phyloP scores from a whole-genome alignment of 2,888 invertebrate genomes.

The Papilio protenor region DNA sequence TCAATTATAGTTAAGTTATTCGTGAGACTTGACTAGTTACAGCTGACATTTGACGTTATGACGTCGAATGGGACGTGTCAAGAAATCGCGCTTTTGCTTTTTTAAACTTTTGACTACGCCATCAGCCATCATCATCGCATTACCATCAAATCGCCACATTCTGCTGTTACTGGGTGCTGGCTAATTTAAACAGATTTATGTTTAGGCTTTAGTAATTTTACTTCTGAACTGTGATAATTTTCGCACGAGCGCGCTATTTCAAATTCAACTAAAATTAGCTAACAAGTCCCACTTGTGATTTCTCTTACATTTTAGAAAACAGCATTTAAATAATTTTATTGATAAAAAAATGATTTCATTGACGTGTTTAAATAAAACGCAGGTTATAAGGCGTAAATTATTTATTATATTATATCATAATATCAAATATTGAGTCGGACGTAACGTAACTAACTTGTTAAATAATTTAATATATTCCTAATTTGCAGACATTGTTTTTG shows the following conservation, averaged over 20 bases:
- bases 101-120: background rate
- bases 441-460: background rate
- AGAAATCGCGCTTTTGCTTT: background rate
- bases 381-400: background rate
- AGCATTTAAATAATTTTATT: background rate
- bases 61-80: background rate
- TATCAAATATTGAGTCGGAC: background rate
- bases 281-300: no score
- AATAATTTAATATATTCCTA: background rate
- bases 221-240: no score
- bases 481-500: background rate
- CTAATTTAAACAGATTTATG: no score
- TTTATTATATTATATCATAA: constrained; percentile 1
- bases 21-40: background rate
- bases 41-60: background rate
- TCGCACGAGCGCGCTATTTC: background rate
- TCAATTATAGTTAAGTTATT: no score
- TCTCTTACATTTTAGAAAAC: no score
- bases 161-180: background rate
- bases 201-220: no score
- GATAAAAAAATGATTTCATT: background rate
- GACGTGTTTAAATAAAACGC: background rate
- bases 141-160: background rate
- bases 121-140: background rate
- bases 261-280: background rate